Base-by-base conservation (phyloP, 1,140 invertebrate genomes). In the Lutraria rhynchaena region DNA sequence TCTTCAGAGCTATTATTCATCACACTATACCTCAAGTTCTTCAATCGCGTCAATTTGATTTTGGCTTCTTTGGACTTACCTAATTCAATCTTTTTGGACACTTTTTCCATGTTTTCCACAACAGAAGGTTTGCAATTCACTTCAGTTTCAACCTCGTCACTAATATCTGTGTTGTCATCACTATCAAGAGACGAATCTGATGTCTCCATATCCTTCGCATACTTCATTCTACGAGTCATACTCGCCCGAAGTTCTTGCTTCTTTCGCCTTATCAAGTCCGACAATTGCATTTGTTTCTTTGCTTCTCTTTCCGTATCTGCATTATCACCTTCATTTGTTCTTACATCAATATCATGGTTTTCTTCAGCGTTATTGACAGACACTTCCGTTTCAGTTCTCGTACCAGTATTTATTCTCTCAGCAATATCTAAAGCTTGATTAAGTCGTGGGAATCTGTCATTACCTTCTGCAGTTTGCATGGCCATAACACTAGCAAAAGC, bases 401-500 rank as follows among this genome's bases (percentile, higher is more conserved):
- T 29, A 19, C 67, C 61, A 24, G 78, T 49, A 61, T 65, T 71
- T 3, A 58, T 51, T 77, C 83, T 78, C n/a, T 75, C 65, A 60
- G 57, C 41, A 46, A 49, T 76, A 35, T 80, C 80, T 57, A 77
- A 53, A 15, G 55, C 55, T 24, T 24, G 69, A 58, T 51, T 75
- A 17, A 76, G 46, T 71, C 65, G 51, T 29, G 80, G 70, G 55
- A 53, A 74, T 29, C 37, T 17, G 17, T 74, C 71, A 74, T 74
- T 83, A 41, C 81, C 80, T 11, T 85, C 86, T 11, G 82, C 82
- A 17, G 81, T 67, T 67, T 84, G 81, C n/a, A 84, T 70, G 57
- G 85, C 87, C 85, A 89, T 87, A 15, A 88, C 87, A 83, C 85
- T 89, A 19, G 88, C 88, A 84, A 91, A 90, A 13, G 89, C 89